Evolutionary conservation across 92 coral and sea anemone genomes (phyloP), one percentile per base, ranked within the genome.

Genomic region (Chrysogorgia sp.): DNA sequence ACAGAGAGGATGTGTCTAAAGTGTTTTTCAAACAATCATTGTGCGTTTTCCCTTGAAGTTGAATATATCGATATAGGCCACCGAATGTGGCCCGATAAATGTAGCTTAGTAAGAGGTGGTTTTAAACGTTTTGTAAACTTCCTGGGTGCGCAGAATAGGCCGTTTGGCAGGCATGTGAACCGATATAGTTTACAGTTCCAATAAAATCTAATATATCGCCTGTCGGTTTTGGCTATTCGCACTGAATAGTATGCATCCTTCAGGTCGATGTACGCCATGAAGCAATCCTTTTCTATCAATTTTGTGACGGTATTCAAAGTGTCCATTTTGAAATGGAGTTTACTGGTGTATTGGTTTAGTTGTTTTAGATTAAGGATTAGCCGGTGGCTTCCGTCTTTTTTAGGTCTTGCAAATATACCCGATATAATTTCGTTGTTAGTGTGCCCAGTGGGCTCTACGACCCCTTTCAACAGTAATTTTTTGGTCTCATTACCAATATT

Each of bases 91-190:
- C 89, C 85, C 53, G 66, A 40, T 0, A 49, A 23, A 33, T 82
- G 49, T 22, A 84, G 63, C 19, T 81, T 28, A 6, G 88, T 64
- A 68, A 62, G 80, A 32, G 77, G 50, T 20, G 88, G 85, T 60
- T 79, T 84, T 37, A 84, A 47, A 24, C 79, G 52, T 58, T 84
- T 80, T 2, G 88, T 84, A 57, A 84, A 84, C 17, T 72, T 59
- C 6, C 88, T 1, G 23, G 88, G n/a, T n/a, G n/a, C n/a, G n/a
- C n/a, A n/a, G n/a, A n/a, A n/a, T n/a, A n/a, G n/a, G n/a, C n/a
- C n/a, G 88, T 84, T 79, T 10, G 88, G 88, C 29, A 85, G 60
- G 35, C 88, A 84, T 9, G 81, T 84, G 79, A 55, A 84, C 40
- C 69, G 79, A 59, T 78, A 79, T 34, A 78, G 37, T 35, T 63